Conservation (phyloP, 1,140 invertebrate species). For the Anoplophora glabripennis region DNA sequence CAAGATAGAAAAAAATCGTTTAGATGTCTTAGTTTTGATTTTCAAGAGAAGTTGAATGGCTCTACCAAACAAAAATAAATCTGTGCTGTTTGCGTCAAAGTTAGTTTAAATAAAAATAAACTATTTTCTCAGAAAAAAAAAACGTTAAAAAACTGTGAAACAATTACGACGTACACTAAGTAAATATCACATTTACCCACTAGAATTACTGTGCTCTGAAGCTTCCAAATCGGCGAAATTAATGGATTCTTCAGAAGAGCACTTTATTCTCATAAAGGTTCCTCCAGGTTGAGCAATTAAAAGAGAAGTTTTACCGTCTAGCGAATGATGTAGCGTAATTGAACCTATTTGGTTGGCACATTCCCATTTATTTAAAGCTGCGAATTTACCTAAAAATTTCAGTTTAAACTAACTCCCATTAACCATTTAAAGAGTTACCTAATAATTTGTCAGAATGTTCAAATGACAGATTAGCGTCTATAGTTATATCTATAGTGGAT, state of each 20-base stretch:
- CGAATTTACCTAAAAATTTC: slow-evolving; percentile 54
- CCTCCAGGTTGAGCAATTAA: slow-evolving; percentile 76
- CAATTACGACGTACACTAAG: background rate
- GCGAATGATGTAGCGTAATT: slow-evolving; percentile 62
- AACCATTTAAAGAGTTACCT: slow-evolving; percentile 11
- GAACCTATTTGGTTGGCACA: slow-evolving; percentile 75
- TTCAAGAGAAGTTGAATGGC: too few species aligned
- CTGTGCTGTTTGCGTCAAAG: too few species aligned
- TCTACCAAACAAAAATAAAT: too few species aligned
- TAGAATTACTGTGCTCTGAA: slow-evolving; percentile 7
- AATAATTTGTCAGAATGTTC: slow-evolving; percentile 21
- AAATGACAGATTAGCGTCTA: background rate
- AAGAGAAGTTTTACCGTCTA: slow-evolving; percentile 59
- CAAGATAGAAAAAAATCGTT: too few species aligned
- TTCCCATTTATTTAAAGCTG: slow-evolving; percentile 74
- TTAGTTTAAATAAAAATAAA: too few species aligned
- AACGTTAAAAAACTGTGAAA: too few species aligned
- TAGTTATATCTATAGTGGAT: slow-evolving; percentile 10
- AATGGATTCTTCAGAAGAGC: slow-evolving; percentile 50
- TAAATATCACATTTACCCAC: slow-evolving; percentile 3
- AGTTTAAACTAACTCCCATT: background rate
- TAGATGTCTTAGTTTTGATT: too few species aligned
- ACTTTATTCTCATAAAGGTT: slow-evolving; percentile 67
- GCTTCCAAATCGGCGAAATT: slow-evolving; percentile 13
- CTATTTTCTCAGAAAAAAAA: too few species aligned